Base-by-base conservation (phyloP, 30 jellyfish, hydroid and myxozoan genomes). In the Mastigias papua region DNA sequence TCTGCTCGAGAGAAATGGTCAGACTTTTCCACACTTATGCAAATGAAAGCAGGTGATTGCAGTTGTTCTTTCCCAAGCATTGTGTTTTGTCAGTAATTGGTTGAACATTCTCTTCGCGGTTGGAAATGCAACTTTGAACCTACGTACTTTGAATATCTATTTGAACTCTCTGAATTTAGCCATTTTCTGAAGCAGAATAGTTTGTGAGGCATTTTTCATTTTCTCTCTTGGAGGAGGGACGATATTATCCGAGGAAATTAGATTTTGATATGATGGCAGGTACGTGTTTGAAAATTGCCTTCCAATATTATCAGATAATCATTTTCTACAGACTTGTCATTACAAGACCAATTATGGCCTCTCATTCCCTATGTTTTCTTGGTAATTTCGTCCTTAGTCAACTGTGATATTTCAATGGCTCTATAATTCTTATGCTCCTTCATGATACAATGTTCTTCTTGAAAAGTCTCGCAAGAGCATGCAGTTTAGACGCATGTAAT, bases 1-100 rank as follows among this genome's bases (percentile, higher is more conserved):
- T 42, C 54, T 42, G 54, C 13, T 42, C 13, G 54, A 42, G 13
- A 15, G 7, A 4, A 42, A 42, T 42, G 13, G 7, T 4, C 54
- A 42, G 54, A 42, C 7, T 15, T 42, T 37, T n/a, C 74, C 74
- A 63, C 5, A 25, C 26, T 10, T 63, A 63, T 63, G 74, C 74
- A 63, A 63, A 63, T 63, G 74, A 17, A 26, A 63, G 74, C 74
- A 63, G 74, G 74, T 63, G 74, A 22, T 27, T 23, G 74, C 74
- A 15, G 13, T 1, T 22, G 26, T n/a, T 26, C 74, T 7, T 1
- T 63, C 42, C 20, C 20, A 4, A 63, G 74, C 42, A 63, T n/a
- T 63, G 26, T 26, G 74, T 27, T 23, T 63, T 11, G 74, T 63
- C 74, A 63, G 74, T 10, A 11, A 22, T 7, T 10, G 74, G 42